Evolutionary conservation across 1,140 invertebrate genomes (phyloP), one percentile per base, ranked within the genome.

Genomic region (Atta texana): DNA sequence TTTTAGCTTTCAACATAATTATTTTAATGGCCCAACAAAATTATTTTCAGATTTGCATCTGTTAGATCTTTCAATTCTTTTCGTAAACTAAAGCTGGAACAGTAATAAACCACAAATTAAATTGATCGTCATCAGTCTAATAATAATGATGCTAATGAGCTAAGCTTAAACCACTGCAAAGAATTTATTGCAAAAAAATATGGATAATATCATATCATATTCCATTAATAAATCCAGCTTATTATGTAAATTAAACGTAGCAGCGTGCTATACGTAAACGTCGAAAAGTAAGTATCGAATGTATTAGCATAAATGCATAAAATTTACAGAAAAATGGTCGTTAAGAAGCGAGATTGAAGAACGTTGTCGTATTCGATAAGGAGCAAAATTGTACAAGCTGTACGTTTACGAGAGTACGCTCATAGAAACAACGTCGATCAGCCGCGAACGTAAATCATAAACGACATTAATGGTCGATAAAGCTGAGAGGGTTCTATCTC

Each of bases 391-490:
- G 21, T 28, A 72, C 16, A 21, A 72, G 78, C 10, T 34, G 10
- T 10, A 44, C 49, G 77, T 34, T 81, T 68, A 77, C 57, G 75
- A 77, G 75, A 63, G 63, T 49, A 69, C 44, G 44, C 49, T 69
- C 31, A 16, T 71, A 28, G 66, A 14, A 59, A 72, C 39, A 82
- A 34, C 28, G 55, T 39, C 69, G 34, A 75, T 84, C 80, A 84
- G 28, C 57, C 55, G 24, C 69, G 68, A 61, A 16, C 39, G 80
- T 84, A 84, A 84, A 84, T 84, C 69, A 84, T 84, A 84, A 84
- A 24, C 55, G 80, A 84, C 80, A 55, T 84, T 75, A 84, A 84
- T 28, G 69, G 39, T 18, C 80, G 39, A 84, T 84, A 84, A 84
- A 84, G 39, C 69, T 34, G 39, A 49, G 44, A 84, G 69, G 57